phyloP scores from a whole-genome alignment of 2,797 vertebrate genomes.

The Psittacula echo region DNA sequence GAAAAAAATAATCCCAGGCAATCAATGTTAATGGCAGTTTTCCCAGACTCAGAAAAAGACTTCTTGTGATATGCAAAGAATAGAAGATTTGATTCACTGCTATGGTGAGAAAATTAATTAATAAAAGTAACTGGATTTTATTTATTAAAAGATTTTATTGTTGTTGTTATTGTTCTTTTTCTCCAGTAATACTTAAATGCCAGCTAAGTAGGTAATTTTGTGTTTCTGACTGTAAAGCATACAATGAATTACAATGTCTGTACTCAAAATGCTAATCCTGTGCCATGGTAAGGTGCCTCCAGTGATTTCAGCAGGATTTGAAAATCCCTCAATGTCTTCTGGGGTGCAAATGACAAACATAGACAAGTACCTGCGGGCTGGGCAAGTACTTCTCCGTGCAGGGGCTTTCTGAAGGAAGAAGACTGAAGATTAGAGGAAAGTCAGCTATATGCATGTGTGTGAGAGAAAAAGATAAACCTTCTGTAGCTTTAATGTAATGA shows the following conservation, averaged over 20 bases:
- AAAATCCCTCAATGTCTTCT: neutral
- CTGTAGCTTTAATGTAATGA: neutral
- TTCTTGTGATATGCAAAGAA: neutral
- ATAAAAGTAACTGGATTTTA: neutral
- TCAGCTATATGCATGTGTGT: neutral
- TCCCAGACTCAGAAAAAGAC: neutral
- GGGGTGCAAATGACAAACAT: neutral
- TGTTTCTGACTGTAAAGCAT: neutral
- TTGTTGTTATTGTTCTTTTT: neutral
- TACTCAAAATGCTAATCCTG: neutral
- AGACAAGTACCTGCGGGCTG: neutral
- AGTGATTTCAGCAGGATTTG: neutral
- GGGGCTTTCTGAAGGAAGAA: neutral
- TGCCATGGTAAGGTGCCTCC: neutral
- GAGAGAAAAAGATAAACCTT: neutral
- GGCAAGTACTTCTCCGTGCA: neutral
- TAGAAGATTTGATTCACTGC: neutral
- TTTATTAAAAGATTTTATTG: neutral
- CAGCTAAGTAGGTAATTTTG: neutral
- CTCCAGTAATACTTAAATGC: neutral
- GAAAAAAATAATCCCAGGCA: neutral
- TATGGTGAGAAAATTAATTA: neutral
- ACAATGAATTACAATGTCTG: neutral
- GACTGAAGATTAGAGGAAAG: neutral
- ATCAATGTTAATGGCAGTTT: neutral